phyloP scores from a whole-genome alignment of 1,140 invertebrate genomes.

The Brachionus paranguensis region DNA sequence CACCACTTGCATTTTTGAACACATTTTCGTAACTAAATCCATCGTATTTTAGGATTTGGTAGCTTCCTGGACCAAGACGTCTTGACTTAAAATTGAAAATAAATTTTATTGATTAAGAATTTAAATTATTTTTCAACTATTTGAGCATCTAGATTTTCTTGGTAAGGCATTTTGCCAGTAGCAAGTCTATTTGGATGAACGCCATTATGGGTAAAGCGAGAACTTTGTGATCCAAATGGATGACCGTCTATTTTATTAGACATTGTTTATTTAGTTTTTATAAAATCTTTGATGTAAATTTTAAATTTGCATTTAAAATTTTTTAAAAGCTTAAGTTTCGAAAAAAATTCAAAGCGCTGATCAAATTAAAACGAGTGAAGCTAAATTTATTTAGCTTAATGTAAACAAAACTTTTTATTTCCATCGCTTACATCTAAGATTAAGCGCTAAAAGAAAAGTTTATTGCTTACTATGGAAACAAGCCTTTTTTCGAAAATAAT shows the following conservation, averaged over 20 bases:
- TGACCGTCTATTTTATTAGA: neutral
- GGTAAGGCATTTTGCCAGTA: slow-evolving; percentile 28
- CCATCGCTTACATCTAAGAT: neutral
- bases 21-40: slow-evolving; percentile 38
- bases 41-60: slow-evolving; percentile 29
- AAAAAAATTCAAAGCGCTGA: neutral
- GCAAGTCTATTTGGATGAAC: slow-evolving; percentile 16
- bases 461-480: slow-evolving; percentile 29
- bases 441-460: neutral
- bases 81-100: neutral
- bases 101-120: neutral
- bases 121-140: neutral
- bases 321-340: neutral
- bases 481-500: neutral
- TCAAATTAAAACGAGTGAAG: neutral
- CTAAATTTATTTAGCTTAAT: slow-evolving; percentile 11
- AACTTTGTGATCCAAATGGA: slow-evolving; percentile 21
- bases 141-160: slow-evolving; percentile 20
- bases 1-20: neutral
- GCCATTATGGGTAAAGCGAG: slow-evolving; percentile 4
- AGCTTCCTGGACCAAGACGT: slow-evolving; percentile 23
- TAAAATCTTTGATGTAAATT: neutral
- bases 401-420: neutral
- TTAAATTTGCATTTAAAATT: neutral
- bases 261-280: neutral